Evolutionary conservation across 2,113 vertebrate species (phyloP).

Genomic region (Chauna torquata): DNA sequence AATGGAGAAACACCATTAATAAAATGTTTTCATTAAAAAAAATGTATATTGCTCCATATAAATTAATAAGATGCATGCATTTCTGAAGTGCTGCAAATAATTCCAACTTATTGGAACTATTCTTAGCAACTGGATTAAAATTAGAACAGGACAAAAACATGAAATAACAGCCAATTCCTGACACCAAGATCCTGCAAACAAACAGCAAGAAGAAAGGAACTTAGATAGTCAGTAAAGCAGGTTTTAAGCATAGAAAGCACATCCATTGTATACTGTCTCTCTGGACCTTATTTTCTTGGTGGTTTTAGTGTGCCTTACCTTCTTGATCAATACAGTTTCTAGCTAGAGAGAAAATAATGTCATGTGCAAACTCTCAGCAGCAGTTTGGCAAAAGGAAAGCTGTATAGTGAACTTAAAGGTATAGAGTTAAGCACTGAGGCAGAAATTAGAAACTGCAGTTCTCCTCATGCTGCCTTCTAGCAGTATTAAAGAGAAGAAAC

Average conservation of each 20-base stretch:
- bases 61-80: neutral
- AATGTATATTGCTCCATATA: neutral
- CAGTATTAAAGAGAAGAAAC: neutral
- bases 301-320: neutral
- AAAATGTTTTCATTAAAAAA: neutral
- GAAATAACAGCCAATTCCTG: neutral
- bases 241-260: neutral
- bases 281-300: neutral
- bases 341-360: neutral
- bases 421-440: neutral
- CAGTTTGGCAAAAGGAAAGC: neutral
- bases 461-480: neutral
- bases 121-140: neutral
- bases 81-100: neutral
- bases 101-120: neutral
- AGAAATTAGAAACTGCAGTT: neutral
- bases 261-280: neutral
- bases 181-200: conserved; percentile 24
- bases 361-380: neutral
- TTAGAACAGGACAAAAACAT: neutral
- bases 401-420: neutral
- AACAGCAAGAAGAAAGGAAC: neutral
- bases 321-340: neutral
- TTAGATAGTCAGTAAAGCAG: neutral
- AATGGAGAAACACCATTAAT: neutral